Evolutionary conservation across 1,140 invertebrate genomes (phyloP).

Genomic region (Diploscapter pachys): DNA sequence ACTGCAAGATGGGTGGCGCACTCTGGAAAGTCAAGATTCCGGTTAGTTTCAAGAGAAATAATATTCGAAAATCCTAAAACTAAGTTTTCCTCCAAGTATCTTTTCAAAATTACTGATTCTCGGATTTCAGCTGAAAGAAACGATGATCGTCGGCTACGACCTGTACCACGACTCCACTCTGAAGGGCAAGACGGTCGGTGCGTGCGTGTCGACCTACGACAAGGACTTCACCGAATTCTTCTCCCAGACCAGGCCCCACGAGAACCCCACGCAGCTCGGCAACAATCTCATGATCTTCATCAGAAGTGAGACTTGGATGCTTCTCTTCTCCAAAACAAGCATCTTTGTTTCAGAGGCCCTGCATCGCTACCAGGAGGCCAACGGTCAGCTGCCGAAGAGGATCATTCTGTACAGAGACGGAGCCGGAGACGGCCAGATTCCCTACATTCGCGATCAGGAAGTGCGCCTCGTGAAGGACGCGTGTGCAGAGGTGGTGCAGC

Average conservation of each 20-base stretch:
- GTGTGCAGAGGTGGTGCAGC: constrained; percentile 11
- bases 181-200: constrained; percentile 33
- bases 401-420: constrained; percentile 34
- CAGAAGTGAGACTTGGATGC: constrained; percentile 1
- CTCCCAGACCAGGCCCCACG: constrained; percentile 29
- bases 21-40: constrained; percentile 23
- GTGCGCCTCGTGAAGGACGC: constrained; percentile 26
- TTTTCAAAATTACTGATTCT: background rate
- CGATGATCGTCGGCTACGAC: constrained; percentile 32
- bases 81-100: too few relatives aligned
- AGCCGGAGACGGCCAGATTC: constrained; percentile 36
- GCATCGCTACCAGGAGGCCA: constrained; percentile 20
- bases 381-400: constrained; percentile 13
- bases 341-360: constrained; percentile 22
- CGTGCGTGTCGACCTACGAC: constrained; percentile 31
- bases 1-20: constrained; percentile 36
- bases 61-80: too few relatives aligned
- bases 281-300: constrained; percentile 27
- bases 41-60: too few relatives aligned
- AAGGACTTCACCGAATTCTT: constrained; percentile 31
- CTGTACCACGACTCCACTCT: constrained; percentile 30
- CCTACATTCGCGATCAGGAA: constrained; percentile 28
- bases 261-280: constrained; percentile 30
- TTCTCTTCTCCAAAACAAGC: background rate
- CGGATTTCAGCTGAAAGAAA: constrained; percentile 15